Evolutionary conservation across 2,888 invertebrate genomes (phyloP), one percentile per base, ranked within the genome.

Genomic region (Drosophila lacicola): DNA sequence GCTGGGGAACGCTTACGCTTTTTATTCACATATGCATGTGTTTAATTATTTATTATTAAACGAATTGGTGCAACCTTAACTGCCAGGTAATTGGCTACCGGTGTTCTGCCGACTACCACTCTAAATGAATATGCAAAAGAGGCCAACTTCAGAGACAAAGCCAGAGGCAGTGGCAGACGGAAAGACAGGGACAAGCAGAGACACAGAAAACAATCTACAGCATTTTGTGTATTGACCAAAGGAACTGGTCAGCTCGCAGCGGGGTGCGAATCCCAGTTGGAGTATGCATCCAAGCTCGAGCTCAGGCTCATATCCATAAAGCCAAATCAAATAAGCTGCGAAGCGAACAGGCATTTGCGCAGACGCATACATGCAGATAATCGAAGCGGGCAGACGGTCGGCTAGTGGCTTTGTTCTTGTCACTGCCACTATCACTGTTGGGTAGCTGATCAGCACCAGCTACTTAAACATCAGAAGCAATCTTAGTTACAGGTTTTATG

Each of bases 71-170:
- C 90, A 90, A 79, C 89, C 91, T 90, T 82, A 89, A 87, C 84
- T 91, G 90, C 89, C 90, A 90, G 79, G 68, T 83, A 83, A 85
- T 85, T 83, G 88, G 91, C 90, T 90, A 90, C 90, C 78, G 91
- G 90, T 88, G 75, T 91, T 91, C 81, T 70, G 55, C 46, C 57
- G 62, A 65, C 66, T 68, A 37, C 62, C 77, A 46, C 60, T 65
- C 64, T 60, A 78, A 83, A 86, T 73, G 88, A 89, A 88, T 87
- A 86, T 84, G 87, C 86, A 87, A 83, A 80, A 78, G 81, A 77
- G 77, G 19, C 46, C 53, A 56, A 45, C 39, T 29, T 44, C 60
- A 49, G 65, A 50, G 49, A 34, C 46, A 53, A 49, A 56, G n/a
- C 25, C 45, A 58, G 34, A 21, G 36, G 51, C 47, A 41, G 61